Base-by-base conservation (phyloP, 2,113 vertebrate genomes). In the Paramormyrops kingsleyae region DNA sequence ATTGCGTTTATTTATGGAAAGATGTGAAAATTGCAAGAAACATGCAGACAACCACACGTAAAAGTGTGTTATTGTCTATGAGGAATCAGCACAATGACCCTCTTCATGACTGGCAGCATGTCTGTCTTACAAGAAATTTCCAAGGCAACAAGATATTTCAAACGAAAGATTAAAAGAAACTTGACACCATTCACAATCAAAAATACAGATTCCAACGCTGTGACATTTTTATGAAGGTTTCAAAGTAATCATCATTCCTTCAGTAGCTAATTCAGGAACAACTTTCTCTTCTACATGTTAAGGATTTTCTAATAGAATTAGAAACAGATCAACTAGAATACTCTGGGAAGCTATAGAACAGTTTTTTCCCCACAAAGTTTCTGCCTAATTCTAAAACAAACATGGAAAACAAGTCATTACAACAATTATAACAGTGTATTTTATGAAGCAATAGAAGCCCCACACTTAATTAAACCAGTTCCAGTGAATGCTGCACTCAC, bases 1-100 rank as follows among this genome's bases (percentile, higher is more conserved):
- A 50, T 88, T 19, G 59, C 44, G 88, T 91, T 53, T 83, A 86
- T 84, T 53, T 80, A 44, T 70, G 70, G 88, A 83, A 87, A 87
- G 42, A 31, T 62, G 19, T 7, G 47, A 74, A 66, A 49, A 90
- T 88, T 91, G 86, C 44, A 70, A 87, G 84, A 92, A 70, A 70
- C n/a, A 27, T 56, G 50, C 44, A 84, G 53, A 89, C 80, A 84
- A 19, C 47, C 24, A 31, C 12, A 9, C 77, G 42, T 89, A 89
- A 52, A 88, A 89, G 90, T 39, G 89, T 10, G 47, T 39, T 62
- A 89, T 90, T 91, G 89, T 92, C 84, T 92, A n/a, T n/a, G 17
- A 66, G 87, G 87, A 84, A 56, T 85, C 50, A 77, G 24, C 56
- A 83, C 90, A 89, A 91, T 87, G 91, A 1, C 17, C 5, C 4